Evolutionary conservation across 1,140 invertebrate species (phyloP).

Genomic region (Tetragonula clypearis): DNA sequence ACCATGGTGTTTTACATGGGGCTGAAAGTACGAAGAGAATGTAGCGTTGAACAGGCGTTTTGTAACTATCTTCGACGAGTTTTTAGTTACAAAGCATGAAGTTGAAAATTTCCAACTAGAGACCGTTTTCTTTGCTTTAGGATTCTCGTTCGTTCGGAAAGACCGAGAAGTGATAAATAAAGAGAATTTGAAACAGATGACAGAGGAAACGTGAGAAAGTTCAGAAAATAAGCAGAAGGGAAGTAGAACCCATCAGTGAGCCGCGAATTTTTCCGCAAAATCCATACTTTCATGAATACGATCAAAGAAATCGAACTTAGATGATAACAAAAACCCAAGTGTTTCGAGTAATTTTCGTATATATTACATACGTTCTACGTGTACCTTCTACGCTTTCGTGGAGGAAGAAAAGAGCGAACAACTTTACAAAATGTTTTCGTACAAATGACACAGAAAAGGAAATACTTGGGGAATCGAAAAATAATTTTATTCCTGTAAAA

Average conservation of each 20-base stretch:
- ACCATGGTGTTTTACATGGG: background rate
- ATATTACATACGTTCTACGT: background rate
- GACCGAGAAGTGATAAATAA: background rate
- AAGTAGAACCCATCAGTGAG: background rate
- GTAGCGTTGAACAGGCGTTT: background rate
- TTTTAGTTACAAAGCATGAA: background rate
- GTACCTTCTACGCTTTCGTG: background rate
- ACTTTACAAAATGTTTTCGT: background rate
- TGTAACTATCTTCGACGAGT: background rate
- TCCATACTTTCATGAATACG: background rate
- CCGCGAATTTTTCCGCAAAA: background rate
- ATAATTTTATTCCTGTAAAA: background rate
- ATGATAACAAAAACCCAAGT: too few species aligned
- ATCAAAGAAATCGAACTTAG: background rate
- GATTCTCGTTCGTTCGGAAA: background rate
- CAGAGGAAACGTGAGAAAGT: background rate
- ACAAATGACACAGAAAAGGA: background rate
- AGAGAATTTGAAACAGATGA: background rate
- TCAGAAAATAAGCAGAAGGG: background rate
- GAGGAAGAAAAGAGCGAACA: background rate
- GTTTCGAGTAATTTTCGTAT: background rate
- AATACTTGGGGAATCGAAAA: background rate
- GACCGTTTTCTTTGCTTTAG: too few species aligned
- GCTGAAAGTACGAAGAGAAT: background rate
- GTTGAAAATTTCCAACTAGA: background rate